Conservation (phyloP, 2,888 invertebrate species). For the Cheilosia variabilis region DNA sequence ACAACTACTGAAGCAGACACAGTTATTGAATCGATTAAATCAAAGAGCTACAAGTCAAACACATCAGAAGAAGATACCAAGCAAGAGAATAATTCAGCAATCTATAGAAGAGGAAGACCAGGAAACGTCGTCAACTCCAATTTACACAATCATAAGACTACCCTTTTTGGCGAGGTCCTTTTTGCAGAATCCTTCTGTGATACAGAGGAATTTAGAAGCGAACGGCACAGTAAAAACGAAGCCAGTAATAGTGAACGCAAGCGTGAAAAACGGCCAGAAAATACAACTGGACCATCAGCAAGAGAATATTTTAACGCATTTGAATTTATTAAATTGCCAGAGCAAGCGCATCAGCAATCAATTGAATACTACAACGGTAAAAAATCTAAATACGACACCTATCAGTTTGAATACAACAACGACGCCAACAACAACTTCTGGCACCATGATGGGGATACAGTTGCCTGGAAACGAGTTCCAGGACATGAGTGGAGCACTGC, state of each 20-base stretch:
- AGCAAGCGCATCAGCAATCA: slow-evolving; percentile 30
- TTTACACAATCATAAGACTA: slow-evolving; percentile 66
- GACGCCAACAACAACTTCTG: slow-evolving; percentile 56
- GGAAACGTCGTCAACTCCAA: slow-evolving; percentile 39
- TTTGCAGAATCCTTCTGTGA: slow-evolving; percentile 41
- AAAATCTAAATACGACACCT: slow-evolving; percentile 39
- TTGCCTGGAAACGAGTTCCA: slow-evolving; percentile 70
- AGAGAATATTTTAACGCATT: slow-evolving; percentile 57
- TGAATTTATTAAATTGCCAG: slow-evolving; percentile 60
- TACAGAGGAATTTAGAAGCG: slow-evolving; percentile 38
- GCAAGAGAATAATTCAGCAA: slow-evolving; percentile 43
- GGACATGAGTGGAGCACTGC: slow-evolving; percentile 72
- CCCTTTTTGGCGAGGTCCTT: slow-evolving; percentile 72
- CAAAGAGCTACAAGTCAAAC: slow-evolving; percentile 21
- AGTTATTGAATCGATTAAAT: slow-evolving; percentile 49
- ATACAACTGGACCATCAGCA: slow-evolving; percentile 14
- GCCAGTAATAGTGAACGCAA: slow-evolving; percentile 50
- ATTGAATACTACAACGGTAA: slow-evolving; percentile 54
- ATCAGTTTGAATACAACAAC: slow-evolving; percentile 61
- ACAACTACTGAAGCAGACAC: slow-evolving; percentile 19
- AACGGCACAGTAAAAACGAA: slow-evolving; percentile 59
- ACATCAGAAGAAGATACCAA: slow-evolving; percentile 24
- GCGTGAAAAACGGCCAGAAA: slow-evolving; percentile 49
- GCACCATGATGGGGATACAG: slow-evolving; percentile 64
- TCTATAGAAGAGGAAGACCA: slow-evolving; percentile 41